Conservation (phyloP, 1,140 invertebrate species). For the Steinernema khuongi region DNA sequence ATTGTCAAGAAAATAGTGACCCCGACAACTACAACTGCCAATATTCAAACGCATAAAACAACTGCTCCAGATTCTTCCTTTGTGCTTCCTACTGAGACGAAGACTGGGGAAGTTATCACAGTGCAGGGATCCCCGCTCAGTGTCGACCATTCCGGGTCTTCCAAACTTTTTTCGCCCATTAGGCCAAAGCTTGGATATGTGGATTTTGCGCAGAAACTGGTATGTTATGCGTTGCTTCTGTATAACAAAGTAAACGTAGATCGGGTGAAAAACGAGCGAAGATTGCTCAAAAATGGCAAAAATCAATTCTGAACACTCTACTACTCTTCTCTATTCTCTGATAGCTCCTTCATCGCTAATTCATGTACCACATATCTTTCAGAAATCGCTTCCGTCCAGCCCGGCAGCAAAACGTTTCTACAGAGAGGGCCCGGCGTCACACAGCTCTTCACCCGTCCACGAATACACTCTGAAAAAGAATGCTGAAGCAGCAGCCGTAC, state of each 20-base stretch:
- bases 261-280: no score
- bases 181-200: background rate
- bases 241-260: no score
- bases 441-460: background rate
- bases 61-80: background rate
- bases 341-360: no score
- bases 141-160: background rate
- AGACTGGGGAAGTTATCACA: background rate
- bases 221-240: background rate
- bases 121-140: background rate
- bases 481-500: background rate
- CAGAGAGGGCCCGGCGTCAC: background rate
- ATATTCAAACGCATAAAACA: no score
- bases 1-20: background rate
- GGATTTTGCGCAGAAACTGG: background rate
- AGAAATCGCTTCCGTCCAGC: background rate
- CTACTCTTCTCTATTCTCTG: no score
- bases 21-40: background rate
- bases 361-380: no score
- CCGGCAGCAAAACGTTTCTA: background rate
- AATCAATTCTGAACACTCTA: no score
- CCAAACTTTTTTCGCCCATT: background rate
- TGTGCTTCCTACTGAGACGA: background rate
- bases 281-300: no score
- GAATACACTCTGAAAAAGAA: background rate